A percentile compares a stretch with the other conserved stretches of the same genome.
Evolutionary conservation across 2,888 invertebrate genomes (phyloP).

Genomic region (Andrena bucephala): DNA sequence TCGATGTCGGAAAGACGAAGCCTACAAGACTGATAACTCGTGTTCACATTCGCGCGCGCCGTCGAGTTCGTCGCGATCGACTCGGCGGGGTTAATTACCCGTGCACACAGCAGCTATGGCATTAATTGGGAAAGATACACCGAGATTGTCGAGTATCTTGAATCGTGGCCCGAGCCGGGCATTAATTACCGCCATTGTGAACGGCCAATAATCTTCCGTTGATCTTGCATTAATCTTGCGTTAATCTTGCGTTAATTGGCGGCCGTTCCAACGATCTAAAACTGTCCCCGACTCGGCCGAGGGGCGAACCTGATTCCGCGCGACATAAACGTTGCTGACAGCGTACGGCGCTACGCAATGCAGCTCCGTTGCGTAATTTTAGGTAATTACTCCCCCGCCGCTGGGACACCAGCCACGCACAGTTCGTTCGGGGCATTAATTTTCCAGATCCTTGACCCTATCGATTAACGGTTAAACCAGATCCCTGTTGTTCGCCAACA

Average conservation of each 20-base stretch:
- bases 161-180: neutral
- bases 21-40: neutral
- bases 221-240: too few species aligned
- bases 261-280: conserved; percentile 28
- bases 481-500: neutral
- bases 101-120: neutral
- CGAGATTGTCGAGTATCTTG: conserved; percentile 15
- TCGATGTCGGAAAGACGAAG: neutral
- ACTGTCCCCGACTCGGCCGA: conserved; percentile 31
- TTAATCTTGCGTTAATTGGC: conserved; percentile 71
- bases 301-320: conserved; percentile 45
- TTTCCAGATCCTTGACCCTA: conserved; percentile 12
- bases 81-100: conserved; percentile 15
- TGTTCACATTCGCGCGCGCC: neutral
- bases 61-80: neutral
- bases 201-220: conserved; percentile 66
- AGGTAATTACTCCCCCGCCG: conserved; percentile 60
- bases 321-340: conserved; percentile 57
- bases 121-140: conserved; percentile 28
- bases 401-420: conserved; percentile 22
- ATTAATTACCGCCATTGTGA: conserved; percentile 58
- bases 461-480: conserved; percentile 16
- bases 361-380: conserved; percentile 55
- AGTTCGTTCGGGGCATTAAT: conserved; percentile 37
- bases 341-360: conserved; percentile 22